phyloP scores from a whole-genome alignment of 1,140 invertebrate genomes.

The Drosophila sproati region DNA sequence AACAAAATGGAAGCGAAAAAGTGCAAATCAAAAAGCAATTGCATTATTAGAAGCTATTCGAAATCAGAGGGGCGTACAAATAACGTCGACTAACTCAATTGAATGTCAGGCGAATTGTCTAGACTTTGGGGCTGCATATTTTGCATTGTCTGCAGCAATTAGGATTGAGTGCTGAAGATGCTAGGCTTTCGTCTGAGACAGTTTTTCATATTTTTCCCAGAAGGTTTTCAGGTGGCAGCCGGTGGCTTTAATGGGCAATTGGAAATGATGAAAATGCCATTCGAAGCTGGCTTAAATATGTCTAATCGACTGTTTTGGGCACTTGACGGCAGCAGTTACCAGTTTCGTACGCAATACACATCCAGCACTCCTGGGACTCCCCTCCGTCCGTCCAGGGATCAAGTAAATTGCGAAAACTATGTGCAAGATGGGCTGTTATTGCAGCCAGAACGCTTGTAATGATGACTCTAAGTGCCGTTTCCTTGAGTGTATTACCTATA shows the following conservation, averaged over 20 bases:
- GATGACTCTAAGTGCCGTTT: conserved; percentile 84
- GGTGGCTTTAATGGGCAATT: conserved; percentile 67
- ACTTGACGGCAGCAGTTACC: conserved; percentile 72
- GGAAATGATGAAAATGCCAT: conserved; percentile 72
- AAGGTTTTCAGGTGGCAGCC: conserved; percentile 46
- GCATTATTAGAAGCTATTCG: conserved; percentile 73
- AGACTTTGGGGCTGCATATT: conserved; percentile 30
- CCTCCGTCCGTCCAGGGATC: conserved; percentile 54
- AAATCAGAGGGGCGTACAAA: conserved; percentile 51
- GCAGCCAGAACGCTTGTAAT: conserved; percentile 84
- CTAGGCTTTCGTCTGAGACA: background rate
- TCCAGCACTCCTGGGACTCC: conserved; percentile 4
- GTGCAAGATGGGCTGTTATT: conserved; percentile 85
- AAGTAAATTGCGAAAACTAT: conserved; percentile 84
- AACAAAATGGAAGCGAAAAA: conserved; percentile 37
- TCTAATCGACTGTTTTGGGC: conserved; percentile 75
- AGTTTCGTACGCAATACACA: conserved; percentile 22
- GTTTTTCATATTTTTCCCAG: conserved; percentile 24
- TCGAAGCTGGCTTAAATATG: conserved; percentile 64
- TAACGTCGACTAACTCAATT: conserved; percentile 47
- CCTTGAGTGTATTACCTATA: conserved; percentile 85
- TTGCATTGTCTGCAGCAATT: conserved; percentile 26
- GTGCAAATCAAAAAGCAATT: conserved; percentile 80
- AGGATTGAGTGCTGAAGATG: conserved; percentile 18
- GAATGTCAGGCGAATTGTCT: conserved; percentile 30